Percentiles rank a stretch among this genome's conserved stretches.
These are phyloP conservation scores for Phoenoteleia sp. DNA, from an alignment of 2,888 invertebrate genomes.

Conservation along the genomic window DNA sequence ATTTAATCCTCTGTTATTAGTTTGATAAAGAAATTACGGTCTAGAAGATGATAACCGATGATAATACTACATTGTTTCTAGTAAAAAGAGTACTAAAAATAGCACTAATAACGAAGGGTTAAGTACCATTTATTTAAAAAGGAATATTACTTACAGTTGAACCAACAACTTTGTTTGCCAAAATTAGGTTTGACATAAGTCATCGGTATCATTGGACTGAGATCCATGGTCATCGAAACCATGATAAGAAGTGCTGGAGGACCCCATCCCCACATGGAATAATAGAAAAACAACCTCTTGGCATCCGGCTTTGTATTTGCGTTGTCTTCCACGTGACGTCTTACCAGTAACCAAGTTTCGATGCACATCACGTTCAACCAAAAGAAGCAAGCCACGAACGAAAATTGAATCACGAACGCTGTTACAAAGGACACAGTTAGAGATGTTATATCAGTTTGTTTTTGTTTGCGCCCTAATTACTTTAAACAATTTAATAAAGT, in stretches of 20 bases:
- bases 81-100: no score
- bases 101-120: background rate
- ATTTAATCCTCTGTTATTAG: no score
- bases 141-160: slow-evolving; percentile 88
- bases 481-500: background rate
- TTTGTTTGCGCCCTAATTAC: background rate
- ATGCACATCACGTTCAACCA: slow-evolving; percentile 91
- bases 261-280: slow-evolving; percentile 88
- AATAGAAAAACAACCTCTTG: slow-evolving; percentile 87
- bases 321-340: slow-evolving; percentile 77
- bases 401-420: slow-evolving; percentile 90
- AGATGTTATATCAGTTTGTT: background rate
- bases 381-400: slow-evolving; percentile 90
- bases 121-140: no score
- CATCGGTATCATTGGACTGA: slow-evolving; percentile 89
- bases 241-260: slow-evolving; percentile 87
- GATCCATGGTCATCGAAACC: slow-evolving; percentile 88
- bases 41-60: no score
- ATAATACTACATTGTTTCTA: no score
- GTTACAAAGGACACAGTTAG: slow-evolving; percentile 68
- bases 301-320: slow-evolving; percentile 47
- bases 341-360: slow-evolving; percentile 89
- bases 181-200: slow-evolving; percentile 89
- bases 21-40: no score
- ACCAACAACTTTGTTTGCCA: slow-evolving; percentile 89